Conservation (phyloP, 2,113 vertebrate genomes). For the Donacobius atricapilla region DNA sequence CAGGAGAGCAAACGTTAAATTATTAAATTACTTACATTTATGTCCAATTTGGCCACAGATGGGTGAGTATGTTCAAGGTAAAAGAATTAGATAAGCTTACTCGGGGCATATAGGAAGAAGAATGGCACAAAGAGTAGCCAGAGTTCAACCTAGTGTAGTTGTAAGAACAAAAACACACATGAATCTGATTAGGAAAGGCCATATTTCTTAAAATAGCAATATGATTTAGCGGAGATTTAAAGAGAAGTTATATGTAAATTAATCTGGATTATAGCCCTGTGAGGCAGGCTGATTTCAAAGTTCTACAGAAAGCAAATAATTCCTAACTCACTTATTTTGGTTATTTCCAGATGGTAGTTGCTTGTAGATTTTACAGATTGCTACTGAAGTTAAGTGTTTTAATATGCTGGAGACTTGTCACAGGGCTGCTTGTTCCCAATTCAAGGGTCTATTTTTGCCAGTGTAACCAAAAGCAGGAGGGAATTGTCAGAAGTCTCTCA, state of each 20-base stretch:
- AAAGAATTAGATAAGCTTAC: neutral
- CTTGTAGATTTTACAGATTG: neutral
- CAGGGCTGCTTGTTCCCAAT: neutral
- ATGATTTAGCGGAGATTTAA: neutral
- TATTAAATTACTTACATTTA: neutral
- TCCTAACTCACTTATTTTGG: neutral
- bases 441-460: constrained; percentile 2
- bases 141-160: neutral
- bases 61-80: neutral
- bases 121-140: neutral
- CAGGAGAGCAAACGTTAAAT: neutral
- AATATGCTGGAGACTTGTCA: neutral
- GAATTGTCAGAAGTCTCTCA: neutral
- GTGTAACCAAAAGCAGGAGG: neutral
- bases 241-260: neutral
- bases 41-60: neutral
- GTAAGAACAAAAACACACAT: neutral
- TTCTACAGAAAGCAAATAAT: neutral
- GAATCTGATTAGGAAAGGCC: neutral
- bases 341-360: neutral
- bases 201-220: neutral
- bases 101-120: neutral
- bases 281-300: neutral
- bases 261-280: neutral
- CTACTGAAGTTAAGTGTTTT: neutral